phyloP scores from a whole-genome alignment of 1,140 invertebrate species.

The Hyposmocoma kahamanoa region DNA sequence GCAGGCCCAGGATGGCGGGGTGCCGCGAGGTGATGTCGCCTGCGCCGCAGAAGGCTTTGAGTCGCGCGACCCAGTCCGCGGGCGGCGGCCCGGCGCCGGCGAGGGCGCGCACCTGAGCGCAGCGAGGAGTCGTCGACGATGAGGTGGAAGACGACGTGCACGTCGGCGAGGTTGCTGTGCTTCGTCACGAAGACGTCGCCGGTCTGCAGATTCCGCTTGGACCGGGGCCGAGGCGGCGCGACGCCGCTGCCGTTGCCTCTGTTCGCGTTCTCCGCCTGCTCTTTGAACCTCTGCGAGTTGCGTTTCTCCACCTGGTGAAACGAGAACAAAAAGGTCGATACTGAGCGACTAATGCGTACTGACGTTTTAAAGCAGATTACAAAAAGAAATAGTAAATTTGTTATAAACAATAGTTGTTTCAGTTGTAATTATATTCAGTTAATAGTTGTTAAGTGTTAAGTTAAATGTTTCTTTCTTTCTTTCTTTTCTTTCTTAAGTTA shows the following conservation, averaged over 20 bases:
- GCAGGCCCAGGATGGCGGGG: slow-evolving; percentile 94
- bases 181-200: slow-evolving; percentile 96
- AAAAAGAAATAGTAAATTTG: too few relatives aligned
- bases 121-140: slow-evolving; percentile 85
- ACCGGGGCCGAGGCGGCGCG: slow-evolving; percentile 11
- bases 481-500: too few relatives aligned
- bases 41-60: slow-evolving; percentile 29
- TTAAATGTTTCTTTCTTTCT: too few relatives aligned
- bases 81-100: neutral
- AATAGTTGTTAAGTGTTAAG: too few relatives aligned
- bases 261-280: slow-evolving; percentile 17
- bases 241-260: slow-evolving; percentile 14
- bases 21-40: slow-evolving; percentile 96
- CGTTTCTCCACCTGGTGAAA: slow-evolving; percentile 49
- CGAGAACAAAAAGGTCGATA: too few relatives aligned
- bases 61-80: neutral
- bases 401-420: too few relatives aligned
- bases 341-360: neutral
- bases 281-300: slow-evolving; percentile 34
- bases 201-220: slow-evolving; percentile 74
- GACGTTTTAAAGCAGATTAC: too few relatives aligned
- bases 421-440: too few relatives aligned
- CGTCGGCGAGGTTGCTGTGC: slow-evolving; percentile 96
- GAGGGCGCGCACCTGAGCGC: slow-evolving; percentile 68
- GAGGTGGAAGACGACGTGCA: slow-evolving; percentile 96